phyloP scores from a whole-genome alignment of 2,888 invertebrate species.

The Heteromurus nitidus region DNA sequence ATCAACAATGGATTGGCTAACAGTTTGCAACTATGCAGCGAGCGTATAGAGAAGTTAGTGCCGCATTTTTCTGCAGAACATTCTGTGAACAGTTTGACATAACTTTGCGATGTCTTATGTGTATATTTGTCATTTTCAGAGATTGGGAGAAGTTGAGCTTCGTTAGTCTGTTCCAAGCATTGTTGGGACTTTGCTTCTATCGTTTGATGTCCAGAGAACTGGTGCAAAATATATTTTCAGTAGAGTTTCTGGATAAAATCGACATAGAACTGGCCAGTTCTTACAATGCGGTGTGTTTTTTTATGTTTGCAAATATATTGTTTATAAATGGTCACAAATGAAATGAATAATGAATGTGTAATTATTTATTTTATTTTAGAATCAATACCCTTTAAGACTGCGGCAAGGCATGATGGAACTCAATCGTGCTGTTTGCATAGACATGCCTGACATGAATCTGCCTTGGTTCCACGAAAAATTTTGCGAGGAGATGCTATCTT shows the following conservation, averaged over 20 bases:
- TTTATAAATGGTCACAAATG: background rate
- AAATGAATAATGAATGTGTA: too few relatives aligned
- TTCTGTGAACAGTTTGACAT: background rate
- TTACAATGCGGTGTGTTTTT: constrained; percentile 74
- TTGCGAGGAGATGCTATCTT: constrained; percentile 77
- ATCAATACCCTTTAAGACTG: constrained; percentile 78
- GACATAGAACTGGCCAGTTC: constrained; percentile 79
- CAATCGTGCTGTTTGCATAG: constrained; percentile 81
- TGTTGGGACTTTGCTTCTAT: constrained; percentile 79
- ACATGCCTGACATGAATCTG: constrained; percentile 80
- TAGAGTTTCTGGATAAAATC: constrained; percentile 79
- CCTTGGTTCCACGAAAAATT: constrained; percentile 83
- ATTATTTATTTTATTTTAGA: constrained; percentile 74
- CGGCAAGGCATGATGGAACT: constrained; percentile 80
- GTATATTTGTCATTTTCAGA: constrained; percentile 75
- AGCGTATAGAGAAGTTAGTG: constrained; percentile 77
- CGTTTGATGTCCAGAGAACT: constrained; percentile 78
- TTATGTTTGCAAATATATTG: background rate
- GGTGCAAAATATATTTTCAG: constrained; percentile 79
- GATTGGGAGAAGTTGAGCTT: constrained; percentile 79
- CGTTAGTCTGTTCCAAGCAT: constrained; percentile 78
- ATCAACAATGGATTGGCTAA: constrained; percentile 74
- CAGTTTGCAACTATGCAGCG: constrained; percentile 76
- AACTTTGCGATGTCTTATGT: background rate
- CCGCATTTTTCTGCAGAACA: background rate